phyloP scores from a whole-genome alignment of 64 coral and sea anemone genomes.

The Stichodactyla mertensii region DNA sequence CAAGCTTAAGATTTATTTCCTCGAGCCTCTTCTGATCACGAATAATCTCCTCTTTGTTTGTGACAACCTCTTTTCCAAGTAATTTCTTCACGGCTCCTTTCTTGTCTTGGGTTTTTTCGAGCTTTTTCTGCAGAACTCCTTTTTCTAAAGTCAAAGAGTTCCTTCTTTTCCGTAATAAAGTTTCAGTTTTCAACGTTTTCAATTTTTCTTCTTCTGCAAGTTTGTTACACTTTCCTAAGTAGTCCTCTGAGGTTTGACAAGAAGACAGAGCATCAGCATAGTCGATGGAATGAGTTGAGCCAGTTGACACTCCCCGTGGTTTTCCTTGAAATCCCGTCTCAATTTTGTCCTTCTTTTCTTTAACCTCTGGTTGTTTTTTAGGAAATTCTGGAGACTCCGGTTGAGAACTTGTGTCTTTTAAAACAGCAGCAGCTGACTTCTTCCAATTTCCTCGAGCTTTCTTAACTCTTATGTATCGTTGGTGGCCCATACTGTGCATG shows the following conservation, averaged over 20 bases:
- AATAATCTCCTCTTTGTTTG: conserved; percentile 16
- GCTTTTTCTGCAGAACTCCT: conserved; percentile 73
- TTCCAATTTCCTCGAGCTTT: conserved; percentile 66
- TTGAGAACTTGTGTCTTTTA: conserved; percentile 32
- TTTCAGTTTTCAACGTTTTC: conserved; percentile 64
- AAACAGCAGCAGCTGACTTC: conserved; percentile 63
- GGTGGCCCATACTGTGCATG: conserved; percentile 65
- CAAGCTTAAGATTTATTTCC: conserved; percentile 59
- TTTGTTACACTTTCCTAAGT: conserved; percentile 63
- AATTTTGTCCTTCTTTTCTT: not conserved
- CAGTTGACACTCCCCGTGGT: not conserved
- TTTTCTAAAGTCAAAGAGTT: conserved; percentile 85
- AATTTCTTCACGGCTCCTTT: conserved; percentile 72
- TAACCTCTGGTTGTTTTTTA: not conserved
- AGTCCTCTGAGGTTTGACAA: conserved; percentile 19
- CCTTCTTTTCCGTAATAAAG: conserved; percentile 70
- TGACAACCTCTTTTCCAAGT: conserved; percentile 58
- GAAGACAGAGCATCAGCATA: not conserved
- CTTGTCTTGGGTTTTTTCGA: conserved; percentile 55
- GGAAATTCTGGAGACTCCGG: conserved; percentile 23
- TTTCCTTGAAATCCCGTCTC: not conserved
- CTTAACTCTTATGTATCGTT: conserved; percentile 45
- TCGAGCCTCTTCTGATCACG: conserved; percentile 54
- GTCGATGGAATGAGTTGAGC: not conserved
- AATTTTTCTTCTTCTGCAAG: conserved; percentile 87